Evolutionary conservation across 2,113 vertebrate genomes (phyloP).

Genomic region (Anguilla rostrata): DNA sequence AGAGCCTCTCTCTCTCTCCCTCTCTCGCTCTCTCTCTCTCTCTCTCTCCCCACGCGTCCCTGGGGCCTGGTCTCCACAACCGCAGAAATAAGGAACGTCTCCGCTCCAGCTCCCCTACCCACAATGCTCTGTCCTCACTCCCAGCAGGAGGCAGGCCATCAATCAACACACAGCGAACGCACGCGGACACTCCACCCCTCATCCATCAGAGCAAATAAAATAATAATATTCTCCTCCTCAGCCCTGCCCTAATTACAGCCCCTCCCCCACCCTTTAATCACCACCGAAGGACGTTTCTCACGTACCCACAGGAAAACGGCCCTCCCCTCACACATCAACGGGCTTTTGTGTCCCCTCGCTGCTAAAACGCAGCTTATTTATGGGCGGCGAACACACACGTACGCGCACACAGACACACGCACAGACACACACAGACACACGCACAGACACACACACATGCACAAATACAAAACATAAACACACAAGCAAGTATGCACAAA

Average conservation of each 20-base stretch:
- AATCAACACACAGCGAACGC: constrained; percentile 39
- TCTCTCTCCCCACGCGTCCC: not conserved
- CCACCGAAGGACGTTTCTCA: constrained; percentile 46
- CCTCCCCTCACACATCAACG: not conserved
- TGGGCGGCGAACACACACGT: not conserved
- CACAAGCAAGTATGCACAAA: too few relatives aligned
- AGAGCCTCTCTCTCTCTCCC: not conserved
- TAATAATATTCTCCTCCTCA: constrained; percentile 52
- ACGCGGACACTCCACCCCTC: constrained; percentile 42
- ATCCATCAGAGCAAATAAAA: constrained; percentile 56
- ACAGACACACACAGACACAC: too few relatives aligned
- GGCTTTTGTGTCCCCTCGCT: not conserved
- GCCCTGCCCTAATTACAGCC: constrained; percentile 62
- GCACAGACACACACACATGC: too few relatives aligned
- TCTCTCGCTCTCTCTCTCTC: too few relatives aligned
- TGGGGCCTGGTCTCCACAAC: not conserved
- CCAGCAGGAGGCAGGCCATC: not conserved
- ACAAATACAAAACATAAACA: too few relatives aligned
- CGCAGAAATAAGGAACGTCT: not conserved
- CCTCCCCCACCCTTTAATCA: constrained; percentile 48
- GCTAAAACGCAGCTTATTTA: not conserved
- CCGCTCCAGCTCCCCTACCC: not conserved
- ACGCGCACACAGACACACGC: too few relatives aligned
- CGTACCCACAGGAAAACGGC: constrained; percentile 47
- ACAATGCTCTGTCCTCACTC: constrained; percentile 19